Evolutionary conservation across 2,113 vertebrate species (phyloP), one percentile per base, ranked within the genome.

Genomic region (Sinocyclocheilus maitianheensis): DNA sequence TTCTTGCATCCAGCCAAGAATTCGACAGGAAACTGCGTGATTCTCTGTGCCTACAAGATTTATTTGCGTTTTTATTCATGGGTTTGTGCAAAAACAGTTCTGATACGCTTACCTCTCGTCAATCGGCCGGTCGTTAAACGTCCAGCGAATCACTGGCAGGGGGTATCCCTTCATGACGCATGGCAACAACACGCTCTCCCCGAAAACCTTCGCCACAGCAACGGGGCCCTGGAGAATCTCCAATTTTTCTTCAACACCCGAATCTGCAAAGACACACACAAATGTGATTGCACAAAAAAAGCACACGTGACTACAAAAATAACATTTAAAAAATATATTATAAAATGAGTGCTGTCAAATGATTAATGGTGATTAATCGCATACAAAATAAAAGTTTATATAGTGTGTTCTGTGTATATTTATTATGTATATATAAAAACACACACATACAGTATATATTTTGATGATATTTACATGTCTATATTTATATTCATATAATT

Each of bases 81-180:
- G 30, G 30, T 18, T 69, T 16, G 3, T 30, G 30, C 7, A 34
- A 1, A 30, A 1, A 60, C 10, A 22, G 11, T 13, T 20, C 40
- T 67, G 34, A 48, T n/a, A 20, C 26, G 88, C 94, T 90, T 93
- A 99, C 98, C 96, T 95, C 69, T 96, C 96, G 1, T 93, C 93
- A 22, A 95, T 74, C 4, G 95, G 90, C 60, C 94, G 93, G 34
- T 97, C 95, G 84, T 94, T 94, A 0, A 96, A 92, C 84, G 92
- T 95, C 98, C 97, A 99, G 3, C 90, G 91, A 67, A 97, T 10
- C 3, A 80, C 69, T 0, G 98, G 96, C 0, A 83, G 5, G 1
- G 97, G 98, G 90, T 90, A 93, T 2, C 96, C 97, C 0, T 89
- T 60, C 0, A 94, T 94, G 3, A 96, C 94, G 12, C 97, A 99